Percentiles rank a stretch among this genome's conserved stretches.
Conservation (phyloP, 2,113 vertebrate species). For the Chamaea fasciata region DNA sequence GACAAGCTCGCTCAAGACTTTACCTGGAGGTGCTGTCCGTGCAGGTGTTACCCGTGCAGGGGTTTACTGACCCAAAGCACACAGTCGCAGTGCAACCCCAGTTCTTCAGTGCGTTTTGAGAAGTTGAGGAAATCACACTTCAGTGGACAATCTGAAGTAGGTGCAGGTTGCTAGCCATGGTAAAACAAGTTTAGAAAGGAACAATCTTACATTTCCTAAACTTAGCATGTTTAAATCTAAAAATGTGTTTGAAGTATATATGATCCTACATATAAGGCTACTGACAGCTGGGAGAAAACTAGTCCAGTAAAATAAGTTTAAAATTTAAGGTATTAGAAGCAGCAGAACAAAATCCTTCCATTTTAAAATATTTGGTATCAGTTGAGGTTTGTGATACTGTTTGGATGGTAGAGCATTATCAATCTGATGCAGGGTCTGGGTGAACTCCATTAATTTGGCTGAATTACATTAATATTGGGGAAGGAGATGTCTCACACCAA, state of each 20-base stretch:
- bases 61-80: neutral
- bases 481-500: accelerated
- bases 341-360: neutral
- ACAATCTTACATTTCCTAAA: too few relatives aligned
- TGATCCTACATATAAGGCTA: neutral
- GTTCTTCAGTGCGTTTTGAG: neutral
- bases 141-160: neutral
- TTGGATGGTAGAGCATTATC: neutral
- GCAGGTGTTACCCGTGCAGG: neutral
- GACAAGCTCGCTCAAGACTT: neutral
- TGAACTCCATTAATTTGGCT: neutral
- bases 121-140: neutral
- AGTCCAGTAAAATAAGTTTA: neutral
- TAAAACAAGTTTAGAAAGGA: neutral
- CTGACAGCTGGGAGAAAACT: neutral
- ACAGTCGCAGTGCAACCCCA: accelerated
- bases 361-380: neutral
- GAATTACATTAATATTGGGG: neutral
- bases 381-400: neutral
- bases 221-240: neutral
- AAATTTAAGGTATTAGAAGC: neutral
- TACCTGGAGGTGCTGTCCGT: neutral
- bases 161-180: neutral
- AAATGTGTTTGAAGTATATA: neutral
- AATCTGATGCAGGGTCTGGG: neutral